A percentile compares a stretch with the other conserved stretches of the same genome.
Evolutionary conservation across 2,797 vertebrate genomes (phyloP).

Genomic region (Pangasius mekongensis): DNA sequence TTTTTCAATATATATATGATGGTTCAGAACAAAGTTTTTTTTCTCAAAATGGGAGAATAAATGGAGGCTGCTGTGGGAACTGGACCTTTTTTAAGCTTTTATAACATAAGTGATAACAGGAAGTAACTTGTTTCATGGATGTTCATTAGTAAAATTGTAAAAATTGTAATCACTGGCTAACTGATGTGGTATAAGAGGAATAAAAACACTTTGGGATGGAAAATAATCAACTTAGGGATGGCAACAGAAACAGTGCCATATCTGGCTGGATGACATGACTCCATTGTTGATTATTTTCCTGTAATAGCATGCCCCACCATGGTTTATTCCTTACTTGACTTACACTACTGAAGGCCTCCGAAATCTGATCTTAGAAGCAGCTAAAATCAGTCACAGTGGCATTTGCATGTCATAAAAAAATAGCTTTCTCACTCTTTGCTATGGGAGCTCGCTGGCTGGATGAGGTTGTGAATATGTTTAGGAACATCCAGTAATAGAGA

Average conservation of each 20-base stretch:
- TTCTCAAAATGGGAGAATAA: neutral
- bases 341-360: neutral
- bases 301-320: too few species aligned
- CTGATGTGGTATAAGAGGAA: neutral
- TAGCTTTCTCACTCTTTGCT: conserved; percentile 25
- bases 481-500: conserved; percentile 47
- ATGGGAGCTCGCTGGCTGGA: neutral
- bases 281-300: neutral
- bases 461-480: conserved; percentile 41
- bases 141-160: neutral
- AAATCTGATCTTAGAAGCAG: neutral
- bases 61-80: neutral
- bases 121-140: neutral
- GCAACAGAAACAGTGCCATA: neutral
- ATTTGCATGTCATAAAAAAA: neutral
- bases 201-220: neutral
- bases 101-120: neutral
- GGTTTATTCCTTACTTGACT: neutral
- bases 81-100: neutral
- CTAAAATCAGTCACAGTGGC: neutral
- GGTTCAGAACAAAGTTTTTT: neutral
- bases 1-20: neutral
- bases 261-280: neutral
- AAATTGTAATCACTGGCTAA: neutral
- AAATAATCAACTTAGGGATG: neutral